Evolutionary conservation across 2,797 vertebrate species (phyloP).

Genomic region (Nasua narica): DNA sequence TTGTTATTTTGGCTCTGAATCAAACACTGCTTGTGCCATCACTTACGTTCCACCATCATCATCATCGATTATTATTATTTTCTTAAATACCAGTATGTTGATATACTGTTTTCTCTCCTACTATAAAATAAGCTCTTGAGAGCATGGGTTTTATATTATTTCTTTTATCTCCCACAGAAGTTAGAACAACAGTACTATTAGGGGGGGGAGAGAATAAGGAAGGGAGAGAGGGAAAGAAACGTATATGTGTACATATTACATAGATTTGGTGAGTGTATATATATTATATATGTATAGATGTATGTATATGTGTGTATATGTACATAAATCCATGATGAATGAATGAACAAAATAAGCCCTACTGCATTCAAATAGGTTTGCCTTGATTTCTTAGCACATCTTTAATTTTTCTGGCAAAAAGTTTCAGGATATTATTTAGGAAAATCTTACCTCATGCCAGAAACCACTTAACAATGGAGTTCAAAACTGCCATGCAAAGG

Average conservation of each 20-base stretch:
- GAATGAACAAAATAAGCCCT: conserved; percentile 8
- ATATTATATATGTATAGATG: not conserved
- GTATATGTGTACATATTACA: not conserved
- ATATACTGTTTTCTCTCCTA: not conserved
- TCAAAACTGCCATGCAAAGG: conserved; percentile 26
- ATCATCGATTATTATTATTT: not conserved
- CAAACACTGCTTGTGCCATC: not conserved
- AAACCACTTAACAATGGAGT: not conserved
- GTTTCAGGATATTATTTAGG: conserved; percentile 21
- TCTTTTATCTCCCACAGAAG: not conserved
- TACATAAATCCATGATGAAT: not conserved
- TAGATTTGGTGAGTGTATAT: not conserved
- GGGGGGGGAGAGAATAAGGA: not conserved
- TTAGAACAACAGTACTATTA: not conserved
- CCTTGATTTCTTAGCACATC: conserved; percentile 37
- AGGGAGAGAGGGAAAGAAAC: not conserved
- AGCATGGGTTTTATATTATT: not conserved
- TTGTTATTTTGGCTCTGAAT: not conserved
- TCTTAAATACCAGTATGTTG: not conserved
- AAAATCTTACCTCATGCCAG: not conserved
- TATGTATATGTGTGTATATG: not conserved
- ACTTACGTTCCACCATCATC: not conserved
- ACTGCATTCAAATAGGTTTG: conserved; percentile 9
- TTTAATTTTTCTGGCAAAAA: conserved; percentile 12
- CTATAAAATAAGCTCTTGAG: not conserved